These are phyloP conservation scores for Anastatus disparis DNA, from an alignment of 1,140 invertebrate genomes.

Conservation along the genomic window DNA sequence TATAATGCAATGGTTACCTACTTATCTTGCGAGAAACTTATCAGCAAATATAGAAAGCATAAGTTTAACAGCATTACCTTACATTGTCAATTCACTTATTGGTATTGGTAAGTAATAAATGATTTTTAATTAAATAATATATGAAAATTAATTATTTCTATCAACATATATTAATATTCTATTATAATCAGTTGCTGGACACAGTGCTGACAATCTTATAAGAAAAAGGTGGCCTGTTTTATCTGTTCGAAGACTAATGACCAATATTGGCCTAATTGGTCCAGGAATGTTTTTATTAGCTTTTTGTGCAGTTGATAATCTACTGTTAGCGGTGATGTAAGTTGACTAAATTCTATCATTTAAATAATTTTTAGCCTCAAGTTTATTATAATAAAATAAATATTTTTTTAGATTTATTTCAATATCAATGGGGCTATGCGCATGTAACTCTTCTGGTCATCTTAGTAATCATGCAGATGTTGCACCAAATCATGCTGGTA, in stretches of 20 bases:
- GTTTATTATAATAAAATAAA: not conserved
- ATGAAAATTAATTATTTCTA: constrained; percentile 5
- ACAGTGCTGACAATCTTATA: constrained; percentile 79
- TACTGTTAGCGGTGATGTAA: constrained; percentile 78
- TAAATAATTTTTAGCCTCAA: not conserved
- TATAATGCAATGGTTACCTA: constrained; percentile 87
- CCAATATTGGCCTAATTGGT: constrained; percentile 79
- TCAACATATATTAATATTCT: constrained; percentile 6
- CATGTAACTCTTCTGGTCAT: constrained; percentile 83
- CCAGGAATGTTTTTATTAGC: constrained; percentile 79
- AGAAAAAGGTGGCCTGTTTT: constrained; percentile 77
- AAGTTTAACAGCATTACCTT: constrained; percentile 82
- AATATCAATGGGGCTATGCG: constrained; percentile 82
- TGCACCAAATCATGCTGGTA: constrained; percentile 82
- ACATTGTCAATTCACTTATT: constrained; percentile 80
- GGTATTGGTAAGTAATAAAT: constrained; percentile 74
- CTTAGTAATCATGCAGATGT: constrained; percentile 84
- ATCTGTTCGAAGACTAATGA: constrained; percentile 81
- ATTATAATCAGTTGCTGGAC: constrained; percentile 72
- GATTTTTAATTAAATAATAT: not conserved
- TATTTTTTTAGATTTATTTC: constrained; percentile 73
- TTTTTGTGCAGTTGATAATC: constrained; percentile 79
- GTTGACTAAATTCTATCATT: constrained; percentile 39
- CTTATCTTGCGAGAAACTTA: constrained; percentile 76
- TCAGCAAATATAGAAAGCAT: constrained; percentile 78